Conservation (phyloP, 2,797 vertebrate genomes). For the Coreius guichenoti region DNA sequence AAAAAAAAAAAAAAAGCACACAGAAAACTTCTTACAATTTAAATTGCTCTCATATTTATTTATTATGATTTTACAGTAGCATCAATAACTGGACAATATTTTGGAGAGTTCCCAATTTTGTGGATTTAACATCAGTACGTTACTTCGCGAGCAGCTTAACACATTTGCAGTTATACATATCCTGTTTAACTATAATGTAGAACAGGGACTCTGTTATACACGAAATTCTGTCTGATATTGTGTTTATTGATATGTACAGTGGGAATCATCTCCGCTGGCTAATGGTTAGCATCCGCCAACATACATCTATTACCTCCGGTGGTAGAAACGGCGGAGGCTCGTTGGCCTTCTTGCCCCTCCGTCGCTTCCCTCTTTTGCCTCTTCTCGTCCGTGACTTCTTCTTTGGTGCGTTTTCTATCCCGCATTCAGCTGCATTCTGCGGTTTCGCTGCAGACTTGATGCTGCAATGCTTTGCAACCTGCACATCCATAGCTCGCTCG, state of each 20-base stretch:
- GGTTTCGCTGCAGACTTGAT: slow-evolving; percentile 31
- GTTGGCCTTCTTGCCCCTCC: slow-evolving; percentile 78
- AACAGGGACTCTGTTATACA: not conserved
- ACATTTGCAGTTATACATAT: not conserved
- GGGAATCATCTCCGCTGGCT: slow-evolving; percentile 1
- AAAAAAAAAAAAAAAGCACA: not conserved
- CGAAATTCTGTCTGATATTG: not conserved
- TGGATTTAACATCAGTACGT: not conserved
- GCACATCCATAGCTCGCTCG: slow-evolving; percentile 41
- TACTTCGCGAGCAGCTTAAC: not conserved
- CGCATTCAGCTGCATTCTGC: slow-evolving; percentile 26
- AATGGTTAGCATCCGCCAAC: slow-evolving; percentile 38
- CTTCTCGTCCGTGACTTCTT: slow-evolving; percentile 75
- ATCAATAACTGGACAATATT: not conserved
- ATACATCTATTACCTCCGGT: slow-evolving; percentile 83
- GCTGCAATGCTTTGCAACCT: slow-evolving; percentile 47
- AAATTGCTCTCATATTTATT: not conserved
- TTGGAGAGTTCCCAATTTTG: not conserved
- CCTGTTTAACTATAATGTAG: not conserved
- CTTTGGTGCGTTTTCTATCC: slow-evolving; percentile 31
- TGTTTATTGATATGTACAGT: not conserved
- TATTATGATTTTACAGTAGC: not conserved
- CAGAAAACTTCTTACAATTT: not conserved
- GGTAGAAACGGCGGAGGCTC: slow-evolving; percentile 91
- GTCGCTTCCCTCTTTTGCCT: slow-evolving; percentile 84